A percentile compares a stretch with the other conserved stretches of the same genome.
These are phyloP conservation scores for Paramormyrops hopkinsi DNA, from an alignment of 2,797 vertebrate genomes.

Conservation along the genomic window DNA sequence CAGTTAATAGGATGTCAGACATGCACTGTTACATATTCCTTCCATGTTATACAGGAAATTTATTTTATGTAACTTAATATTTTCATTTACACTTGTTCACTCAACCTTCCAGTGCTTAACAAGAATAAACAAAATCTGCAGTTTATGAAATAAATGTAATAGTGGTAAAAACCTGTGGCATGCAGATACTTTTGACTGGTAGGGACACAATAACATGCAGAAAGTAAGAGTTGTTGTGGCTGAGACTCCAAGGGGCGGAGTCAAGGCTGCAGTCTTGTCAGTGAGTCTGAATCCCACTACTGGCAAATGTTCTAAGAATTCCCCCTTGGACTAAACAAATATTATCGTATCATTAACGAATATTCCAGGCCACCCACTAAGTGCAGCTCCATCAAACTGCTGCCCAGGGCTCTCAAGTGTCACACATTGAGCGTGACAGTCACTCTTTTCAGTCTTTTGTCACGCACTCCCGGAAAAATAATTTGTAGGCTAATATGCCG, in stretches of 20 bases:
- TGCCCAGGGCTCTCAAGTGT: not conserved
- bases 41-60: not conserved
- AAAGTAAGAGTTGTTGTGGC: not conserved
- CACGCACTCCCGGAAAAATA: no score
- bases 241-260: not conserved
- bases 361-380: not conserved
- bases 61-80: not conserved
- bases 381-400: not conserved
- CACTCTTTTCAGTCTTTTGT: no score
- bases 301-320: not conserved
- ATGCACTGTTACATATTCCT: not conserved
- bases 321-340: not conserved
- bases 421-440: no score
- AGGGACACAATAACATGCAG: not conserved
- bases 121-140: not conserved
- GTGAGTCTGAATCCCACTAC: not conserved
- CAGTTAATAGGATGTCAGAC: not conserved
- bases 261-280: not conserved
- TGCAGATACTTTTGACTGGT: not conserved
- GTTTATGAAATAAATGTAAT: not conserved
- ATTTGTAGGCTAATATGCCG: no score
- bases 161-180: not conserved
- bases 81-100: not conserved
- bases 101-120: not conserved
- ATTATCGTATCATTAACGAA: not conserved